Base-by-base conservation (phyloP, 35 echinoderm and acorn worm genomes). In the Chiridota heheva region DNA sequence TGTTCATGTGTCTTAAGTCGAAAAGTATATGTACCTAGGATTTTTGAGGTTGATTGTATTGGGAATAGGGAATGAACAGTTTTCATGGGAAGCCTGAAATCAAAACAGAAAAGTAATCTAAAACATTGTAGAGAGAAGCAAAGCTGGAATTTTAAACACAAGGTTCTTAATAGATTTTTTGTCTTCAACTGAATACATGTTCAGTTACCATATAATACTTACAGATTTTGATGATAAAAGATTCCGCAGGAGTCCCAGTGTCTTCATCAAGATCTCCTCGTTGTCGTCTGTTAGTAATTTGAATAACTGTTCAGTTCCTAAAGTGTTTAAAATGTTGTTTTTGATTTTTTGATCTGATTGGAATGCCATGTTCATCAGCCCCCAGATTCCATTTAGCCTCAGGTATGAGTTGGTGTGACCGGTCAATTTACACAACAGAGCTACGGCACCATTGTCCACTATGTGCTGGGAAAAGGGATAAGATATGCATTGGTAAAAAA, bases 361-460 rank as follows among this genome's bases (percentile, higher is more conserved):
- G 76, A 98, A 98, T 27, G 95, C 95, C 95, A 98, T 98, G 69
- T 98, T 98, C 95, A 98, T 98, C 37, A 98, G 61, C 12, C 88
- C 95, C 95, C 94, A 97, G 39, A 97, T 91, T 55, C 94, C 94
- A 47, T 97, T 97, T 18, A 97, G 84, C 59, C 95, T 69, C 29
- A 98, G 85, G 20, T 90, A 65, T 31, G 89, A 53, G 26, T 80
- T 98, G 18, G 60, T 65, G 18, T 82, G 78, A 5, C 81, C 65
- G 10, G 95, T 98, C 18, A 98, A 85, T 17, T 88, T 83, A 58
- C 95, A 98, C 30, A 98, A 67, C 29, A 98, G 53, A 30, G 82
- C 86, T 17, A 98, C 75, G 5, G 95, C 95, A 8, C 95, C 95
- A 12, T 88, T 75, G 53, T 91, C 89, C 28, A 98, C 88, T 44